A percentile compares a stretch with the other conserved stretches of the same genome.
Evolutionary conservation across 2,888 invertebrate species (phyloP).

Genomic region (Crocallis elinguaria): DNA sequence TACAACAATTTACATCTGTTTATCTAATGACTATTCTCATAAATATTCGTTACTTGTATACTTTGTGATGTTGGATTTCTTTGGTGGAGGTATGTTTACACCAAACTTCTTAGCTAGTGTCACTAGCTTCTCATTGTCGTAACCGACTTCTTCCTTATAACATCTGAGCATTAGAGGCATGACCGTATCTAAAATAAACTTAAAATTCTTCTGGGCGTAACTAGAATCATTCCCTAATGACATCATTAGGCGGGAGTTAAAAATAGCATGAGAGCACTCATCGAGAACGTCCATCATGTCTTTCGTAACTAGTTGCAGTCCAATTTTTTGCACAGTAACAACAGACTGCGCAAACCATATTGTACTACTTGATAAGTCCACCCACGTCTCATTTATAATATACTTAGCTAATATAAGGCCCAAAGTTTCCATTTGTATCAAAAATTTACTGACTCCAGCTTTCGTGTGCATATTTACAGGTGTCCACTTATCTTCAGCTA

Average conservation of each 20-base stretch:
- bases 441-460: constrained; percentile 87
- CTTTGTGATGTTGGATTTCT: constrained; percentile 87
- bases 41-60: constrained; percentile 88
- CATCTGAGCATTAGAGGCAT: constrained; percentile 86
- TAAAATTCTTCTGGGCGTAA: constrained; percentile 86
- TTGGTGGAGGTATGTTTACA: constrained; percentile 81
- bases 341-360: constrained; percentile 92
- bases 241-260: constrained; percentile 89
- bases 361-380: constrained; percentile 91
- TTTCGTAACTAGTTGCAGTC: constrained; percentile 89
- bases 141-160: constrained; percentile 85
- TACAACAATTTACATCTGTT: constrained; percentile 58
- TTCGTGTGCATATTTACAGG: constrained; percentile 92
- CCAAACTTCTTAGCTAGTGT: constrained; percentile 83
- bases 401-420: constrained; percentile 88
- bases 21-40: constrained; percentile 71
- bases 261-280: constrained; percentile 89
- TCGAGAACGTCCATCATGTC: constrained; percentile 90
- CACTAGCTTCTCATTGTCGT: constrained; percentile 82
- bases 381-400: constrained; percentile 87
- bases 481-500: constrained; percentile 94
- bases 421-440: constrained; percentile 88
- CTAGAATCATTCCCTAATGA: constrained; percentile 72
- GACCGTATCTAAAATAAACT: constrained; percentile 88
- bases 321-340: constrained; percentile 89